phyloP scores from a whole-genome alignment of 2,888 invertebrate genomes.

The Spilosoma lubricipeda region DNA sequence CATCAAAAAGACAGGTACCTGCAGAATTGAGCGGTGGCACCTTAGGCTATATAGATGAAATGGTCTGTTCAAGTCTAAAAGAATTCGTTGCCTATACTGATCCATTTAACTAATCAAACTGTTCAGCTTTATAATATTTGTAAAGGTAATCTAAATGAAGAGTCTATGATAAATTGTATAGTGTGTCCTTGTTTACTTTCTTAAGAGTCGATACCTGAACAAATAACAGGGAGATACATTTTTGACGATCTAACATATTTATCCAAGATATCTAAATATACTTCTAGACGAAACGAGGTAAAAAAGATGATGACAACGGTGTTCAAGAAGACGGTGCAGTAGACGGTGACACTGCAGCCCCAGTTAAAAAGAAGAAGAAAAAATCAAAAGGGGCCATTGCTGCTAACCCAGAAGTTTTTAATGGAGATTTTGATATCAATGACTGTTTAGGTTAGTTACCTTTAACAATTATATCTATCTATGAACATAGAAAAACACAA shows the following conservation, averaged over 20 bases:
- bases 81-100: no score
- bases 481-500: no score
- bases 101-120: no score
- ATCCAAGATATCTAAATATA: neutral
- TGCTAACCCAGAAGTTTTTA: slow-evolving; percentile 74
- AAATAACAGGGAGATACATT: neutral
- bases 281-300: slow-evolving; percentile 78
- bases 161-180: neutral
- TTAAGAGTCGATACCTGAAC: neutral
- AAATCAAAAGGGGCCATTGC: slow-evolving; percentile 75
- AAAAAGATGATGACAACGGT: slow-evolving; percentile 74
- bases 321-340: slow-evolving; percentile 69
- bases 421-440: slow-evolving; percentile 79
- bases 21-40: no score
- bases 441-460: slow-evolving; percentile 71
- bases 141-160: neutral
- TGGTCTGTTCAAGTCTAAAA: no score
- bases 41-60: no score
- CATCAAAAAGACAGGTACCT: no score
- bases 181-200: neutral
- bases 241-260: neutral
- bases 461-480: neutral
- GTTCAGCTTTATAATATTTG: no score
- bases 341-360: slow-evolving; percentile 62
- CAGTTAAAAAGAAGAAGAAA: slow-evolving; percentile 76